Base-by-base conservation (phyloP, 2,797 vertebrate genomes). In the Paramormyrops hopkinsi region DNA sequence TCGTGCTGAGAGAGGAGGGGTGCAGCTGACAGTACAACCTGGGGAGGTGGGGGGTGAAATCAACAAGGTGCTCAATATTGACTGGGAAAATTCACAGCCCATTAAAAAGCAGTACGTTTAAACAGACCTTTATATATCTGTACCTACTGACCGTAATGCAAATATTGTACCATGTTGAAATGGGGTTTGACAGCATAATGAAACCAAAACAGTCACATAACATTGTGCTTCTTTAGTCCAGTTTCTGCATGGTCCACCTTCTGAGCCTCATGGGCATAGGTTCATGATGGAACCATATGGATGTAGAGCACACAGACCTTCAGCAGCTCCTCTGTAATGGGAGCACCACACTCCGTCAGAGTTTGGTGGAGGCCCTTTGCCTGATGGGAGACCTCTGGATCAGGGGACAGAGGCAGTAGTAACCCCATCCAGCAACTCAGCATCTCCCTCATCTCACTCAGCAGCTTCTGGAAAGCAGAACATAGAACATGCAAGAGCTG, bases 341-440 rank as follows among this genome's bases (percentile, higher is more conserved):
- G 92, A 90, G 94, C 94, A 90, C 96, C 96, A 46, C 91, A 95
- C 4, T 91, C 91, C 86, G 90, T 90, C 48, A 98, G 92, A 9
- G 92, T 69, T 0, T 91, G 90, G 7, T 91, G 91, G 25, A 99
- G 92, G 0, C 0, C 5, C 25, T 93, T 88, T 0, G 95, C 93
- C 91, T 97, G 96, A 79, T 88, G 89, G 0, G 92, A 90, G 84
- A 97, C 92, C 50, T 91, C 46, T 0, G 95, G 92, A 88, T 97
- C 94, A 7, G 92, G 90, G 37, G 93, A 91, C 7, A 92, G 59
- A 0, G 97, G 97, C 0, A 97, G 92, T 48, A 99, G 93, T 48
- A 96, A 90, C 0, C 94, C 95, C 90, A 92, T 94, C 98, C 98
- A 99, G 92, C 97, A 97, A 53, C 97, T 96, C 88, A 99, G 92